Evolutionary conservation across 1,140 invertebrate genomes (phyloP).

Genomic region (Drosophila fuyamai): DNA sequence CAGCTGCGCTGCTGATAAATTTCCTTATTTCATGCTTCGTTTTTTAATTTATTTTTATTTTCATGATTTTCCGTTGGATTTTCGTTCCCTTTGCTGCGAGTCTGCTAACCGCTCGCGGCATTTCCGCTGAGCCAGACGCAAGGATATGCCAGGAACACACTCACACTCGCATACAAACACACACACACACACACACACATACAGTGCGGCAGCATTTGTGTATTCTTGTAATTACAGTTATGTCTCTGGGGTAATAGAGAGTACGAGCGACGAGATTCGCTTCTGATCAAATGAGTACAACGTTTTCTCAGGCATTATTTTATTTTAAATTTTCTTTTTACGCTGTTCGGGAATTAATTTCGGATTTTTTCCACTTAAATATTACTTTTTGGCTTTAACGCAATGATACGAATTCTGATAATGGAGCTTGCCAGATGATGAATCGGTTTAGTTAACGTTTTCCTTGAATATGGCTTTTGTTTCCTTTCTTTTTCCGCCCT

Average conservation of each 20-base stretch:
- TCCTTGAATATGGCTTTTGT: constrained; percentile 1
- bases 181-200: constrained; percentile 11
- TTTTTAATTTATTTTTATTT: constrained; percentile 73
- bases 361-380: constrained; percentile 12
- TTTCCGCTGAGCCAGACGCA: constrained; percentile 66
- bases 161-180: constrained; percentile 4
- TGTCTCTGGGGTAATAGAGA: constrained; percentile 74
- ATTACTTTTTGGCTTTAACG: constrained; percentile 55
- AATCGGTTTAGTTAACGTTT: constrained; percentile 46
- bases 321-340: constrained; percentile 1
- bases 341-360: background rate
- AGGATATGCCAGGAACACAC: constrained; percentile 42
- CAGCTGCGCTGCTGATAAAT: constrained; percentile 65
- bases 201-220: constrained; percentile 32
- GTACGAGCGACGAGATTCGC: constrained; percentile 9
- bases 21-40: constrained; percentile 81
- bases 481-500: background rate
- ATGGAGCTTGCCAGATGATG: constrained; percentile 17
- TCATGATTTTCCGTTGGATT: constrained; percentile 23
- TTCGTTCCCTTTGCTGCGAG: constrained; percentile 26
- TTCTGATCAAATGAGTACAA: constrained; percentile 57
- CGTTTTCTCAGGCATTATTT: constrained; percentile 53
- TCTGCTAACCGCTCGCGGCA: constrained; percentile 64
- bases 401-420: constrained; percentile 51
- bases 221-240: constrained; percentile 80